Evolutionary conservation across 2,888 invertebrate genomes (phyloP).

Genomic region (Napeogenes inachia): DNA sequence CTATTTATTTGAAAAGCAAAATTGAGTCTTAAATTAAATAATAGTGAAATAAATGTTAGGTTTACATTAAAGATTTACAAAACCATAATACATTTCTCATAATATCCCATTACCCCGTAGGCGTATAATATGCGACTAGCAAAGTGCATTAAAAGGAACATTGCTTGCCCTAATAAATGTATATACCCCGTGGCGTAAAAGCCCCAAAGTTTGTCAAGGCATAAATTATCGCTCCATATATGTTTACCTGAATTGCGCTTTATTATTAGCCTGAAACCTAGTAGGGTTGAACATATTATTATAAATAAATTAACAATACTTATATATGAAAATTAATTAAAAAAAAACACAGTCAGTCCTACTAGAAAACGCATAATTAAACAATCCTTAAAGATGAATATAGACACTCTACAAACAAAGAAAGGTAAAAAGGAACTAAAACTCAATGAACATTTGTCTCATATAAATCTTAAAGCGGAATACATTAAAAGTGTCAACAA

Average conservation of each 20-base stretch:
- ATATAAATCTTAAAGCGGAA: slow-evolving; percentile 51
- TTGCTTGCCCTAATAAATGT: slow-evolving; percentile 46
- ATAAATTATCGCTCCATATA: slow-evolving; percentile 40
- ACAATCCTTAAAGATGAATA: neutral
- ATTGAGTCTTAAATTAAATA: too few relatives aligned
- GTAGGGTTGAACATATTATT: slow-evolving; percentile 4
- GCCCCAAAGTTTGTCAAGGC: slow-evolving; percentile 32
- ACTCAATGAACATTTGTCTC: slow-evolving; percentile 38
- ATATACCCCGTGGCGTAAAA: slow-evolving; percentile 32
- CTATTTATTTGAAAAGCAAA: too few relatives aligned
- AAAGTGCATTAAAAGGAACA: slow-evolving; percentile 59
- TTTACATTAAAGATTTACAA: slow-evolving; percentile 13
- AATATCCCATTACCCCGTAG: slow-evolving; percentile 29
- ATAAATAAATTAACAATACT: neutral
- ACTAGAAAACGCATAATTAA: neutral
- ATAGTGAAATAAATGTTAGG: too few relatives aligned
- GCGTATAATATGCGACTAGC: slow-evolving; percentile 34
- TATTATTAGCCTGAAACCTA: slow-evolving; percentile 21
- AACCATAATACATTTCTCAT: slow-evolving; percentile 19
- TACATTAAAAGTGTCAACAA: slow-evolving; percentile 48
- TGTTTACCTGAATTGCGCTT: slow-evolving; percentile 16
- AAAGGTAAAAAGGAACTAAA: neutral
- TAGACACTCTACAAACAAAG: neutral
- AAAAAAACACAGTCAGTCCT: neutral
- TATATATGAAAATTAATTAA: neutral